Percentiles rank a stretch among this genome's conserved stretches.
These are phyloP conservation scores for Polypterus senegalus DNA, from an alignment of 2,113 vertebrate species.

Conservation along the genomic window DNA sequence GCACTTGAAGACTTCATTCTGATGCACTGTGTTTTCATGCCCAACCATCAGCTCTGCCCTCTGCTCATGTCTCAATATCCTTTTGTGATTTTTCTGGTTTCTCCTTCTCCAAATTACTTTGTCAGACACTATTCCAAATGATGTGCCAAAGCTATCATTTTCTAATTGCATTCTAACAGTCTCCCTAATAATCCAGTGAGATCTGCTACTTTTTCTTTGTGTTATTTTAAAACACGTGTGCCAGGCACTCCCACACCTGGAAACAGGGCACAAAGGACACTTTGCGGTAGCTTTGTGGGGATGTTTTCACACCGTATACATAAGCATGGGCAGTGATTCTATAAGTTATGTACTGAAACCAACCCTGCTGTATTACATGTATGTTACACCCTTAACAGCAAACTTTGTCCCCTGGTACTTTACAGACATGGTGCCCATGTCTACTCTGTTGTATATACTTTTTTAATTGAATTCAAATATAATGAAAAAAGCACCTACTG, in stretches of 20 bases:
- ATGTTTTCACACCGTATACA: no score
- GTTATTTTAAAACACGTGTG: constrained; percentile 24
- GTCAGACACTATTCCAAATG: no score
- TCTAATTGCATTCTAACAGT: constrained; percentile 5
- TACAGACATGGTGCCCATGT: no score
- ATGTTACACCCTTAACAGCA: no score
- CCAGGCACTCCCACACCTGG: constrained; percentile 27
- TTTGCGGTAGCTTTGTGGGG: no score
- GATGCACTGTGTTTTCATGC: constrained; percentile 94
- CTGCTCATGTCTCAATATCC: constrained; percentile 94
- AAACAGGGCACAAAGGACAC: neutral
- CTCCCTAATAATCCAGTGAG: constrained; percentile 14
- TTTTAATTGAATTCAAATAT: no score
- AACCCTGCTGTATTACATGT: no score
- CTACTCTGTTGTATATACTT: no score
- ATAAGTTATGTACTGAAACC: no score
- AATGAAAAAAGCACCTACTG: no score
- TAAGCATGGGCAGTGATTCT: no score
- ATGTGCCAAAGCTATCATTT: neutral
- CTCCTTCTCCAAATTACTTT: neutral
- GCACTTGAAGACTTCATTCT: constrained; percentile 86
- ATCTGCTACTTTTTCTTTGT: constrained; percentile 18
- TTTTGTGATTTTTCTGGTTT: constrained; percentile 39
- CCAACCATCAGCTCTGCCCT: constrained; percentile 79
- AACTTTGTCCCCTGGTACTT: no score